Conservation (phyloP, 2,888 invertebrate genomes). For the Plemyria rubiginata region DNA sequence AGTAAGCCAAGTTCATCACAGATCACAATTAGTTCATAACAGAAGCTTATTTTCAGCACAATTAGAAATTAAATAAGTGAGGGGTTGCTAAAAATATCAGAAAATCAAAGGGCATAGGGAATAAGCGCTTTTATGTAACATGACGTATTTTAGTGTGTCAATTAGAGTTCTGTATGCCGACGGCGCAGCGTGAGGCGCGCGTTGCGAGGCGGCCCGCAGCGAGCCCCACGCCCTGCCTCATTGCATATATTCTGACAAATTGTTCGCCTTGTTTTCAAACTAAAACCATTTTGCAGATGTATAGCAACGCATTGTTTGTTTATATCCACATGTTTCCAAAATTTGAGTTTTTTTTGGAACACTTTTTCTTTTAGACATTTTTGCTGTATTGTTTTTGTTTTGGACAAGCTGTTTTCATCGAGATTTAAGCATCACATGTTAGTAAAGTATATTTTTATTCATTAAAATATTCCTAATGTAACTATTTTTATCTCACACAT, state of each 20-base stretch:
- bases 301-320: conserved; percentile 48
- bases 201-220: conserved; percentile 49
- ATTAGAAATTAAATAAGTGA: conserved; percentile 24
- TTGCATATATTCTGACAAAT: conserved; percentile 68
- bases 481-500: background rate
- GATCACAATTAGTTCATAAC: background rate
- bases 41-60: conserved; percentile 12
- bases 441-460: background rate
- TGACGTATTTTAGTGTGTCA: conserved; percentile 81
- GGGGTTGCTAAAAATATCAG: conserved; percentile 42
- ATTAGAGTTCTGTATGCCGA: conserved; percentile 81
- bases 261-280: conserved; percentile 65
- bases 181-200: conserved; percentile 69
- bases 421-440: background rate
- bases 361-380: conserved; percentile 8
- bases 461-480: background rate
- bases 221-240: conserved; percentile 55
- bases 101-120: conserved; percentile 51
- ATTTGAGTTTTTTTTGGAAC: conserved; percentile 33
- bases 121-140: conserved; percentile 57
- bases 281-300: conserved; percentile 59
- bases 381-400: background rate
- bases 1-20: background rate
- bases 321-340: conserved; percentile 45
- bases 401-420: background rate